phyloP scores from a whole-genome alignment of 2,888 invertebrate genomes.

The Pristionchus fissidentatus region DNA sequence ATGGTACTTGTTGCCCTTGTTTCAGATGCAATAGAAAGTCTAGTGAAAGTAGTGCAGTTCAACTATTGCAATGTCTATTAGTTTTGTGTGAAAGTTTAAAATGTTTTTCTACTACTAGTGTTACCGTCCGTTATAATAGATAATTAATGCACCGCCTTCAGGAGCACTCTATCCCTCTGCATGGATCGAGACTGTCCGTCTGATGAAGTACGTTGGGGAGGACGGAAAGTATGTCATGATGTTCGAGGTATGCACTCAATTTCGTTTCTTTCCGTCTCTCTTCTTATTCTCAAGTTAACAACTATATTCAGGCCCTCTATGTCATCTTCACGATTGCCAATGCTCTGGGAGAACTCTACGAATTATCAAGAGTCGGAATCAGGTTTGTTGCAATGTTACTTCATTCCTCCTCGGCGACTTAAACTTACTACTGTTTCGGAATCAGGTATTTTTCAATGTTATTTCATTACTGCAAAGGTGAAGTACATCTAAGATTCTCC shows the following conservation, averaged over 20 bases:
- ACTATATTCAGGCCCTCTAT: slow-evolving; percentile 53
- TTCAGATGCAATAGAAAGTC: too few species aligned
- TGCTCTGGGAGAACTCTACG: slow-evolving; percentile 54
- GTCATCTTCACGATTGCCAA: slow-evolving; percentile 57
- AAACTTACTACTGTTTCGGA: background rate
- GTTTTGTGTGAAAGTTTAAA: too few species aligned
- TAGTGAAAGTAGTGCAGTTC: too few species aligned
- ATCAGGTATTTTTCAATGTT: background rate
- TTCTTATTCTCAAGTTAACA: background rate
- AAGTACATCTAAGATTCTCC: too few species aligned
- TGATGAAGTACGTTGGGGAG: slow-evolving; percentile 61
- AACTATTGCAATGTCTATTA: too few species aligned
- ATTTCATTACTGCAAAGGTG: background rate
- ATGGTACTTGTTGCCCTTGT: too few species aligned
- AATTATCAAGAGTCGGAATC: background rate
- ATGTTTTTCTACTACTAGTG: too few species aligned
- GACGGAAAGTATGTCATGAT: slow-evolving; percentile 55
- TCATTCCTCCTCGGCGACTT: background rate
- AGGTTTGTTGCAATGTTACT: background rate
- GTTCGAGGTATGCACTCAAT: slow-evolving; percentile 54
- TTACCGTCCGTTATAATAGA: background rate
- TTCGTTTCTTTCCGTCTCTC: background rate
- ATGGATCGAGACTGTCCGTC: slow-evolving; percentile 64
- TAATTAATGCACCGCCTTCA: background rate
- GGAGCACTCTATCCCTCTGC: slow-evolving; percentile 54